These are phyloP conservation scores for Trachelus troglodyta DNA, from an alignment of 2,888 invertebrate species.

Conservation along the genomic window DNA sequence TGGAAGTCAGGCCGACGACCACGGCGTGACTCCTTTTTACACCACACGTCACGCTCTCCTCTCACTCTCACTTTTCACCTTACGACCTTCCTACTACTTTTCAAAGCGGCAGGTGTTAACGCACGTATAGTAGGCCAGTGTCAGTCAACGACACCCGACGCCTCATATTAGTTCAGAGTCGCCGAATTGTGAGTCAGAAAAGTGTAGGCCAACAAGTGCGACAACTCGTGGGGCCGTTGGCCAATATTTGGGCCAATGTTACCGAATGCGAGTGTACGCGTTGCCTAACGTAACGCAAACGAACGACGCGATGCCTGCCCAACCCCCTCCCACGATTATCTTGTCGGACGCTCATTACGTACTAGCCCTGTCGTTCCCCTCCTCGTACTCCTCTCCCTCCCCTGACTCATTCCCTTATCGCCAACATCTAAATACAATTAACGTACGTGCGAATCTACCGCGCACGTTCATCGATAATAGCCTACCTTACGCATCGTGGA, in stretches of 20 bases:
- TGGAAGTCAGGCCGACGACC: background rate
- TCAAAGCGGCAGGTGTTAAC: slow-evolving; percentile 43
- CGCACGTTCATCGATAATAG: background rate
- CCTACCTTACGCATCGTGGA: background rate
- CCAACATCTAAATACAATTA: no score
- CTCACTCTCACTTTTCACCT: slow-evolving; percentile 9
- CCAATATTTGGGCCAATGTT: slow-evolving; percentile 63
- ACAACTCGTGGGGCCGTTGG: slow-evolving; percentile 50
- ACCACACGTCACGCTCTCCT: background rate
- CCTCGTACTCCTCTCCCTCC: no score
- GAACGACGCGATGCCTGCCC: background rate
- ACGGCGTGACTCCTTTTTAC: background rate
- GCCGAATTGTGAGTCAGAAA: slow-evolving; percentile 30
- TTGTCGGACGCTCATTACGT: background rate
- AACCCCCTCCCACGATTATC: no score
- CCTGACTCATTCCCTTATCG: background rate
- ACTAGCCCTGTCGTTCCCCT: background rate
- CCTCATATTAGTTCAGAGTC: slow-evolving; percentile 1
- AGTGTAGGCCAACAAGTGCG: slow-evolving; percentile 23
- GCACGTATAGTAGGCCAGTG: slow-evolving; percentile 58
- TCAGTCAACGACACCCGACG: slow-evolving; percentile 52
- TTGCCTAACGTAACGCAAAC: slow-evolving; percentile 11
- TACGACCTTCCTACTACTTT: slow-evolving; percentile 4
- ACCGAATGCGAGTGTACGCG: slow-evolving; percentile 23
- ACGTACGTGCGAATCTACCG: no score